Evolutionary conservation across 2,888 invertebrate species (phyloP).

Genomic region (Atrina japonica): DNA sequence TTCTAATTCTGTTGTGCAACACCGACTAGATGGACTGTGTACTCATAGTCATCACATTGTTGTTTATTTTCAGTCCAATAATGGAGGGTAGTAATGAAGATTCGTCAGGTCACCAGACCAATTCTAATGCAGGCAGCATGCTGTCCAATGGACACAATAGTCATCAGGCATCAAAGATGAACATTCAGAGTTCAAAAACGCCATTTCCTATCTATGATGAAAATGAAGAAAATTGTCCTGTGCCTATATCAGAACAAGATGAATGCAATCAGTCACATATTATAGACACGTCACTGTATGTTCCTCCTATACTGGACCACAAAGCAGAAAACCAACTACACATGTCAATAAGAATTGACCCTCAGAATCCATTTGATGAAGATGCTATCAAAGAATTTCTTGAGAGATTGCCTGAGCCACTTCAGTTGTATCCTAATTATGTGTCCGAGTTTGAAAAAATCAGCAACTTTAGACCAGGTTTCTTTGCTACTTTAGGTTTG

Average conservation of each 20-base stretch:
- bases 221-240: slow-evolving; percentile 40
- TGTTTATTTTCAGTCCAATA: slow-evolving; percentile 68
- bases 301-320: slow-evolving; percentile 60
- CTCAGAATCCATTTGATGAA: slow-evolving; percentile 89
- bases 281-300: slow-evolving; percentile 71
- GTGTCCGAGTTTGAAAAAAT: slow-evolving; percentile 50
- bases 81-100: slow-evolving; percentile 76
- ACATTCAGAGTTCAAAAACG: background rate
- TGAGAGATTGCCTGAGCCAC: slow-evolving; percentile 82
- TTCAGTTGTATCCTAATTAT: slow-evolving; percentile 63
- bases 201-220: slow-evolving; percentile 25
- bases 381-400: slow-evolving; percentile 87
- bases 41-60: too few relatives aligned
- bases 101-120: slow-evolving; percentile 32
- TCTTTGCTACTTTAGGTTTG: slow-evolving; percentile 57
- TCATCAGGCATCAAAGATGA: slow-evolving; percentile 18
- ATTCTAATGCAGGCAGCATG: slow-evolving; percentile 45
- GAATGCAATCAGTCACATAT: slow-evolving; percentile 58
- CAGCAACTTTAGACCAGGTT: slow-evolving; percentile 53
- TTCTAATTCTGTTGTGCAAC: too few relatives aligned
- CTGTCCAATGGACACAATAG: slow-evolving; percentile 5
- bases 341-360: slow-evolving; percentile 70
- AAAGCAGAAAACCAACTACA: slow-evolving; percentile 62
- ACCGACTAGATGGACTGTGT: too few relatives aligned
- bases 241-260: slow-evolving; percentile 35